Percentiles rank a stretch among this genome's conserved stretches.
phyloP scores from a whole-genome alignment of 2,888 invertebrate genomes.

The Tinea pellionella region DNA sequence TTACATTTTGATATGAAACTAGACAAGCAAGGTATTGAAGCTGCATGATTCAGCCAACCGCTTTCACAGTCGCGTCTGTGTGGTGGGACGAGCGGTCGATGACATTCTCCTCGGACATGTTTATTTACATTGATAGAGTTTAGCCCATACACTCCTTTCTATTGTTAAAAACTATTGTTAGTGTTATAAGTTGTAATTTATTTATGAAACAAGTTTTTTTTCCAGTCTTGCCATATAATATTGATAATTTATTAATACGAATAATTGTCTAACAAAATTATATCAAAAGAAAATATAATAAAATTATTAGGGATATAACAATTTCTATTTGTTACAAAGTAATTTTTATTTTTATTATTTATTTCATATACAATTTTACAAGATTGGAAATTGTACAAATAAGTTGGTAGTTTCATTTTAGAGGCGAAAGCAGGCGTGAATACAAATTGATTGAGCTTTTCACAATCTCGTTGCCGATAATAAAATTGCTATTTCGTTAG shows the following conservation, averaged over 20 bases:
- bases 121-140: conserved; percentile 2
- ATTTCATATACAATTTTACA: no score
- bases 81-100: conserved; percentile 8
- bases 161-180: background rate
- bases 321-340: no score
- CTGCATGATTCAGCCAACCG: background rate
- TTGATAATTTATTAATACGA: no score
- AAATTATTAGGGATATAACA: no score
- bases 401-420: no score
- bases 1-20: background rate
- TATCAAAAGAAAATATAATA: no score
- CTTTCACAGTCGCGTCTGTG: background rate
- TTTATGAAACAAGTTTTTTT: background rate
- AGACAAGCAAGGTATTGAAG: background rate
- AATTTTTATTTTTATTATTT: no score
- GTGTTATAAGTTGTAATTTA: background rate
- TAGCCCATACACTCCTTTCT: background rate
- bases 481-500: background rate
- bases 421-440: background rate
- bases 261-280: no score
- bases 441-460: background rate
- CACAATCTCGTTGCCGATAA: background rate
- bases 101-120: background rate
- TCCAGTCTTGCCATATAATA: no score
- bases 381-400: no score